These are phyloP conservation scores for Hippocampus guttulatus DNA, from an alignment of 2,113 vertebrate genomes.

Conservation along the genomic window DNA sequence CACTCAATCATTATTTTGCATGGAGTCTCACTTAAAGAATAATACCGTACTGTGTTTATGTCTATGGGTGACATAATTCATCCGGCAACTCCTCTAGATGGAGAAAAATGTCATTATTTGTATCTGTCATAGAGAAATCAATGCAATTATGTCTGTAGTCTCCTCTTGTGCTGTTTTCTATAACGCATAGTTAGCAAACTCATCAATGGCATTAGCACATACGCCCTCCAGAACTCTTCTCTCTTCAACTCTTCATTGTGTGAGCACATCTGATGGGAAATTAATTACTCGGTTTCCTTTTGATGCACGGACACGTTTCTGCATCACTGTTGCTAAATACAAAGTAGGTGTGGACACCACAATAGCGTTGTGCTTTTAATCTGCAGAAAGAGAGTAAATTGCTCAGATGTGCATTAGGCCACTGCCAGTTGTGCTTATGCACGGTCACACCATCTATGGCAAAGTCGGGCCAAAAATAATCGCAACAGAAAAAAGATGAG, in stretches of 20 bases:
- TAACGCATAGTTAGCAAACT: constrained; percentile 63
- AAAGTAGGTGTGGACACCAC: not conserved
- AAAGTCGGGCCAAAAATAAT: too few relatives aligned
- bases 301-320: constrained; percentile 8
- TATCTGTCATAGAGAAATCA: constrained; percentile 74
- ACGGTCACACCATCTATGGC: too few relatives aligned
- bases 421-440: too few relatives aligned
- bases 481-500: too few relatives aligned
- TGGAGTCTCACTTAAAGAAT: not conserved
- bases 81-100: constrained; percentile 68
- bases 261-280: constrained; percentile 34
- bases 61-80: constrained; percentile 61
- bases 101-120: constrained; percentile 77
- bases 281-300: constrained; percentile 38
- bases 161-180: constrained; percentile 71
- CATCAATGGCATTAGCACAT: constrained; percentile 54
- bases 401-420: too few relatives aligned
- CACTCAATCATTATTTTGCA: not conserved
- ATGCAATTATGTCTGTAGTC: constrained; percentile 74
- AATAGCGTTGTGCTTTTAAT: not conserved
- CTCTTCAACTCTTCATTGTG: constrained; percentile 40
- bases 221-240: constrained; percentile 38
- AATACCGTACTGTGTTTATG: constrained; percentile 24
- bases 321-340: not conserved
- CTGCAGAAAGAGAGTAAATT: not conserved